Conservation (phyloP, 2,888 invertebrate species). For the Gandaritis pyraliata region DNA sequence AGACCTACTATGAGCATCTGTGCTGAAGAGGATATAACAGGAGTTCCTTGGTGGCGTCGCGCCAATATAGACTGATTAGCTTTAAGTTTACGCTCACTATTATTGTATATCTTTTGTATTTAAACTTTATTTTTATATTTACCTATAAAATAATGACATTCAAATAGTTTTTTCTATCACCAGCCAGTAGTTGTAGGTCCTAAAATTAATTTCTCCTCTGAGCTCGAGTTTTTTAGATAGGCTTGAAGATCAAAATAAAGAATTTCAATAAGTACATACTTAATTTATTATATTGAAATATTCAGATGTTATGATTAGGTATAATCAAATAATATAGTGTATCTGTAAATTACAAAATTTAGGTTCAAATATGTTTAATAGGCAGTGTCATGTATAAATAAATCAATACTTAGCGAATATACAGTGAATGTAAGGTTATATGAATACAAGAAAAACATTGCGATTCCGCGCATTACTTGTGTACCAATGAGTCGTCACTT, state of each 20-base stretch:
- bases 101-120: conserved; percentile 47
- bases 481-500: too few relatives aligned
- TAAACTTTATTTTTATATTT: conserved; percentile 40
- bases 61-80: conserved; percentile 76
- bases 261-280: conserved; percentile 1
- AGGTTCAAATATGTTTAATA: neutral
- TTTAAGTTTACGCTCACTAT: conserved; percentile 55
- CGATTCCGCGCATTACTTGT: neutral
- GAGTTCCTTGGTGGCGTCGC: conserved; percentile 82
- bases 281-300: conserved; percentile 4
- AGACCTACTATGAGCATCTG: conserved; percentile 68
- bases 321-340: neutral
- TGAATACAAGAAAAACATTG: neutral
- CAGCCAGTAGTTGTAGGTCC: too few relatives aligned
- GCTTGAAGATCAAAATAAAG: neutral
- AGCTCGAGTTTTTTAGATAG: too few relatives aligned
- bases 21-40: conserved; percentile 72
- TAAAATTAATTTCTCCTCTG: too few relatives aligned
- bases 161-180: conserved; percentile 45
- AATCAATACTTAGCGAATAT: neutral
- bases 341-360: neutral
- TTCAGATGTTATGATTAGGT: neutral
- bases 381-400: neutral
- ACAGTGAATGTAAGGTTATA: neutral
- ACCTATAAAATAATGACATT: conserved; percentile 36